Percentiles rank a stretch among this genome's conserved stretches.
phyloP scores from a whole-genome alignment of 2,797 vertebrate species.

The Darevskia nairensis region DNA sequence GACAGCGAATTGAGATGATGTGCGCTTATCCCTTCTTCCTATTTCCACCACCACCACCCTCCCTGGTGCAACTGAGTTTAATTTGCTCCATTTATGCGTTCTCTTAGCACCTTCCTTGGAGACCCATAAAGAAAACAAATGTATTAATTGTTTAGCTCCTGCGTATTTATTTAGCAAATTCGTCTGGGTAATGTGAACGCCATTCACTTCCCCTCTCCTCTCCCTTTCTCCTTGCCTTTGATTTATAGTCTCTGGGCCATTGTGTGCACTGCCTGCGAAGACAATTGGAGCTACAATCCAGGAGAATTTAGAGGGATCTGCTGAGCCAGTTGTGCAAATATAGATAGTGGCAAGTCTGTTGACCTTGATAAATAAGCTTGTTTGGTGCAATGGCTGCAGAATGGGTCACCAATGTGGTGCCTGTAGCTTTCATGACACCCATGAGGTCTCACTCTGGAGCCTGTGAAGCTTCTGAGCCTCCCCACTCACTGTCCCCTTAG shows the following conservation, averaged over 20 bases:
- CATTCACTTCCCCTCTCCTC: constrained; percentile 17
- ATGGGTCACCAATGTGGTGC: too few species aligned
- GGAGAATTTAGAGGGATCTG: neutral
- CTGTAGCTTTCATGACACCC: too few species aligned
- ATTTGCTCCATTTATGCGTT: constrained; percentile 70
- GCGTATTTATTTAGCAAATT: constrained; percentile 76
- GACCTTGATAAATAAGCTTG: neutral
- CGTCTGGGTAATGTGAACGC: constrained; percentile 60
- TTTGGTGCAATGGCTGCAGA: neutral
- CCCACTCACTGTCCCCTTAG: too few species aligned
- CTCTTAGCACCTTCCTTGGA: constrained; percentile 61
- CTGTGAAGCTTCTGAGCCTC: too few species aligned
- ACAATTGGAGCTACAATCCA: constrained; percentile 45
- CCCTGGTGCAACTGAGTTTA: constrained; percentile 21
- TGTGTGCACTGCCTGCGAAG: constrained; percentile 46
- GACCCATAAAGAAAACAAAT: constrained; percentile 65
- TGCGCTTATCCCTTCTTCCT: constrained; percentile 3
- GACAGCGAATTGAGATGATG: neutral
- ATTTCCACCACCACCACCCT: neutral
- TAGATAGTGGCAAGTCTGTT: neutral
- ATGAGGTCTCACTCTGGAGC: too few species aligned
- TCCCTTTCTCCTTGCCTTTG: constrained; percentile 35
- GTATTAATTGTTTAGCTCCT: constrained; percentile 74
- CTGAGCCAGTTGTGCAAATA: constrained; percentile 13
- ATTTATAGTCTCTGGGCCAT: constrained; percentile 63